Evolutionary conservation across 2,888 invertebrate species (phyloP).

Genomic region (Calliphora vomitoria): DNA sequence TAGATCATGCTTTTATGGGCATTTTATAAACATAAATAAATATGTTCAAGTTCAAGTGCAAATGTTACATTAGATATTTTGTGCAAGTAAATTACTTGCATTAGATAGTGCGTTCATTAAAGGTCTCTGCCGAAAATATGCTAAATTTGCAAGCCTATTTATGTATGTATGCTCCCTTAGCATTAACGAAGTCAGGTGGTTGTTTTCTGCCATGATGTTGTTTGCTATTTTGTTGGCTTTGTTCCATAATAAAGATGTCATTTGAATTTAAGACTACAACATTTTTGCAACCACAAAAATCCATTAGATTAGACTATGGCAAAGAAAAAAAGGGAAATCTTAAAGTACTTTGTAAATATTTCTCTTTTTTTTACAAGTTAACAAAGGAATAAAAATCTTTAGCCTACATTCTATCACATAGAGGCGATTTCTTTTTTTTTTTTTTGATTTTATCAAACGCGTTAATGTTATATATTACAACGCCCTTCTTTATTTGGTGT

Average conservation of each 20-base stretch:
- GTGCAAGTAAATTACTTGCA: too few relatives aligned
- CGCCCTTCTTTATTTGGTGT: conserved; percentile 63
- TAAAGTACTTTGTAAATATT: conserved; percentile 28
- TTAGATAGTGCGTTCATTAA: too few relatives aligned
- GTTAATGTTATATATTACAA: conserved; percentile 70
- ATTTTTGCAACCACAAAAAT: conserved; percentile 66
- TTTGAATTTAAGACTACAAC: conserved; percentile 66
- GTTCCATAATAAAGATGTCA: conserved; percentile 71
- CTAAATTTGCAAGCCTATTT: conserved; percentile 1
- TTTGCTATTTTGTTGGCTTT: conserved; percentile 46
- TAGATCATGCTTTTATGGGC: neutral
- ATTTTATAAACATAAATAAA: neutral
- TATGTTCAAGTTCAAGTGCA: neutral
- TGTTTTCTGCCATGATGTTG: conserved; percentile 23
- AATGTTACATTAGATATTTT: too few relatives aligned
- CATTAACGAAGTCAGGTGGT: conserved; percentile 65
- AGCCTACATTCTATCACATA: conserved; percentile 67
- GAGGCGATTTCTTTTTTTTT: conserved; percentile 23
- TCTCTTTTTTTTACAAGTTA: neutral
- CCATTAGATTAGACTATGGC: conserved; percentile 64
- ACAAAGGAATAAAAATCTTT: conserved; percentile 53
- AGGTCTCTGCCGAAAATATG: too few relatives aligned
- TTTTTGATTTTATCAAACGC: conserved; percentile 66
- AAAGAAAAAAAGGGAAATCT: neutral
- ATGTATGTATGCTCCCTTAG: neutral